phyloP scores from a whole-genome alignment of 2,888 invertebrate genomes.

The Apeira syringaria region DNA sequence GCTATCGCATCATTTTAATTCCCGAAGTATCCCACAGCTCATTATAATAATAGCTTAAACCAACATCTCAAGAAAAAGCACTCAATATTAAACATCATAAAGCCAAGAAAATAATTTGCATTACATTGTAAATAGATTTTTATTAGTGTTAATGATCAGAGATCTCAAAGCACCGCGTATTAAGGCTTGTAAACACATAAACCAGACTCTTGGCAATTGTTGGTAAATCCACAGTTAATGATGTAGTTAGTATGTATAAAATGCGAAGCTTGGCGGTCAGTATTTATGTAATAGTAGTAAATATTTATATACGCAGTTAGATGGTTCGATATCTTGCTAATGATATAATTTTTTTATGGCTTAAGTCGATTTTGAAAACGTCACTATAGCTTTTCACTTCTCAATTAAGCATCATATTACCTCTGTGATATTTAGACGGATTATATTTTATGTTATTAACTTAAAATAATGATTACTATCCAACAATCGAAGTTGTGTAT shows the following conservation, averaged over 20 bases:
- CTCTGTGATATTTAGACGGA: too few species aligned
- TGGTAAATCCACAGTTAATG: conserved; percentile 30
- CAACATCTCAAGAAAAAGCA: conserved; percentile 25
- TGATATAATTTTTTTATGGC: conserved; percentile 7
- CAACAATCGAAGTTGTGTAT: too few species aligned
- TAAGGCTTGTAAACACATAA: conserved; percentile 64
- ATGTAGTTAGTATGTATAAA: neutral
- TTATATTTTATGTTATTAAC: too few species aligned
- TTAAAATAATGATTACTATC: too few species aligned
- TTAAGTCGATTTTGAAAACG: neutral
- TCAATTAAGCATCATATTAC: too few species aligned
- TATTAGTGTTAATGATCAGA: conserved; percentile 45
- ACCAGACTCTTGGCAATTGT: conserved; percentile 38
- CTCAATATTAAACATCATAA: conserved; percentile 29
- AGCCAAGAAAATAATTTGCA: conserved; percentile 35
- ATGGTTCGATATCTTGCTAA: conserved; percentile 20
- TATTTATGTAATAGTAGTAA: conserved; percentile 34
- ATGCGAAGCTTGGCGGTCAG: conserved; percentile 32
- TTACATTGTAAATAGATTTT: conserved; percentile 46
- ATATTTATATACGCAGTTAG: conserved; percentile 12
- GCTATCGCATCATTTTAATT: too few species aligned
- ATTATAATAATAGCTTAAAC: conserved; percentile 5
- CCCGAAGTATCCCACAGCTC: neutral
- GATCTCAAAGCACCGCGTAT: conserved; percentile 50
- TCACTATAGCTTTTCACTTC: too few species aligned